phyloP scores from a whole-genome alignment of 1,140 invertebrate genomes.

The Camponotus vicinus region DNA sequence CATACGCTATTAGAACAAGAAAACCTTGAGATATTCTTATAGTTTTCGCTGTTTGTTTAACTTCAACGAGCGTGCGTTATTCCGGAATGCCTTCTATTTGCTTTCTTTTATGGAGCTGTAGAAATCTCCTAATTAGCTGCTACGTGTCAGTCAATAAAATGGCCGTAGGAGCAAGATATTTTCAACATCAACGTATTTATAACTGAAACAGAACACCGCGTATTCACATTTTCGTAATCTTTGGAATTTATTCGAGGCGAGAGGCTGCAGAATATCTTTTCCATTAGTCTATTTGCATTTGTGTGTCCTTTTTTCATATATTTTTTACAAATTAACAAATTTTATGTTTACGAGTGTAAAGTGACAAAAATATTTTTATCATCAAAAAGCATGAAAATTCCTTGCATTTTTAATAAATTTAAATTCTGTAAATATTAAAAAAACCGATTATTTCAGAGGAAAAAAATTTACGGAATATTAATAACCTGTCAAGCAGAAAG shows the following conservation, averaged over 20 bases:
- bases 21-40: conserved; percentile 52
- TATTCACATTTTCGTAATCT: neutral
- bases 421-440: neutral
- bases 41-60: conserved; percentile 55
- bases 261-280: neutral
- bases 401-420: conserved; percentile 3
- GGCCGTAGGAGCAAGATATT: conserved; percentile 15
- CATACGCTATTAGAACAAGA: conserved; percentile 6
- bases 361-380: neutral
- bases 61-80: conserved; percentile 40
- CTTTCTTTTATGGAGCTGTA: conserved; percentile 48
- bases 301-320: neutral
- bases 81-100: conserved; percentile 48
- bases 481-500: neutral
- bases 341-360: no score
- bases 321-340: neutral
- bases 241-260: neutral
- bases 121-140: conserved; percentile 52
- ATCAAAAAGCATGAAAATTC: neutral
- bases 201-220: neutral
- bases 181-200: conserved; percentile 34
- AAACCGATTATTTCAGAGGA: neutral
- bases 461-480: neutral
- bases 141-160: conserved; percentile 46
- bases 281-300: neutral